Evolutionary conservation across 1,140 invertebrate genomes (phyloP).

Genomic region (Cyphomyrmex costatus): DNA sequence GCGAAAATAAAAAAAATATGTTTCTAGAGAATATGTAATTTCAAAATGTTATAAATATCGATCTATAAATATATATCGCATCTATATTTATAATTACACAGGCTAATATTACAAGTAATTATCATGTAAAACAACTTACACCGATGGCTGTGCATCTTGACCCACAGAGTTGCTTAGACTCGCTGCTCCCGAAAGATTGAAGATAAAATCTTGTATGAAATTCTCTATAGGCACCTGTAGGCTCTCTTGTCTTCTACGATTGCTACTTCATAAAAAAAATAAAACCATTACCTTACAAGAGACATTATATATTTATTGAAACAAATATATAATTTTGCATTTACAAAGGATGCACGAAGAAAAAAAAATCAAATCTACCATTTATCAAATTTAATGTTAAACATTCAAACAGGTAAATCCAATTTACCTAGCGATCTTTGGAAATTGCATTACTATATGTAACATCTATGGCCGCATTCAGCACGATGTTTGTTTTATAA

Average conservation of each 20-base stretch:
- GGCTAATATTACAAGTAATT: neutral
- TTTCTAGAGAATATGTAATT: too few relatives aligned
- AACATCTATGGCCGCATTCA: neutral
- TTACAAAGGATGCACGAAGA: neutral
- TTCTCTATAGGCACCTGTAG: constrained; percentile 84
- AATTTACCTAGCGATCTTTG: neutral
- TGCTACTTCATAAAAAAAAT: constrained; percentile 51
- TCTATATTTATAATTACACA: neutral
- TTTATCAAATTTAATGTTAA: constrained; percentile 11
- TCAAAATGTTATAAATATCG: too few relatives aligned
- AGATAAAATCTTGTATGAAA: constrained; percentile 88
- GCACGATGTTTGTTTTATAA: too few relatives aligned
- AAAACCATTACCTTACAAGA: neutral
- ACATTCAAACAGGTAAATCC: neutral
- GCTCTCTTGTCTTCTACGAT: constrained; percentile 64
- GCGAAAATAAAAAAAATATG: neutral
- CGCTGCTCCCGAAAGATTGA: constrained; percentile 86
- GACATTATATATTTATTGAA: neutral
- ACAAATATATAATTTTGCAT: neutral
- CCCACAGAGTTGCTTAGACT: constrained; percentile 81
- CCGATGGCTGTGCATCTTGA: constrained; percentile 81
- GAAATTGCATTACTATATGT: neutral
- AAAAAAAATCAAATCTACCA: too few relatives aligned
- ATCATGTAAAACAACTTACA: constrained; percentile 82
- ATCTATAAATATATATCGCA: neutral